Conservation (phyloP, 2,113 vertebrate species). For the Pelecanoides urinatrix region DNA sequence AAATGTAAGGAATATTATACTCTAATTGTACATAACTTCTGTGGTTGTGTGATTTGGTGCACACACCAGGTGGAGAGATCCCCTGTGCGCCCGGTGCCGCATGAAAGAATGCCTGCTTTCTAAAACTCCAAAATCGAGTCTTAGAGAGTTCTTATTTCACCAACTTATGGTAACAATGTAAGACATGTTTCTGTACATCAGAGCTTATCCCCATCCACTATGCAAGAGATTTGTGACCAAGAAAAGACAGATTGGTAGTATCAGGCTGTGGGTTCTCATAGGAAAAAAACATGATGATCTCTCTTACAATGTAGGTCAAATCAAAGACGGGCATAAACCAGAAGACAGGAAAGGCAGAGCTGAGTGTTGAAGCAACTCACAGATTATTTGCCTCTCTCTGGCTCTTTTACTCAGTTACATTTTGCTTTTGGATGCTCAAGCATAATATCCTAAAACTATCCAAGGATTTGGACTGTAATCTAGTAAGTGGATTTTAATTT, state of each 20-base stretch:
- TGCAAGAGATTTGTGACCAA: background rate
- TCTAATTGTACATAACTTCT: too few relatives aligned
- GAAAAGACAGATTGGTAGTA: background rate
- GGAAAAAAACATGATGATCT: too few relatives aligned
- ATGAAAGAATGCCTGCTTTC: too few relatives aligned
- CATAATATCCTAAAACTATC: background rate
- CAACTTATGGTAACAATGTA: background rate
- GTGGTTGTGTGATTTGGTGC: too few relatives aligned
- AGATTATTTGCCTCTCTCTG: background rate
- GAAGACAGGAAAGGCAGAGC: background rate
- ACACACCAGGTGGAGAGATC: too few relatives aligned
- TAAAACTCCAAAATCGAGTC: too few relatives aligned
- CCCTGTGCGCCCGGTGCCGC: too few relatives aligned
- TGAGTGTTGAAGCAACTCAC: background rate
- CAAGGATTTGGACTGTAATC: background rate
- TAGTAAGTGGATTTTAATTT: background rate
- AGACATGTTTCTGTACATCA: accelerated
- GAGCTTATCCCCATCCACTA: accelerated
- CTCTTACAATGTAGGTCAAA: background rate
- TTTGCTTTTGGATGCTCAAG: background rate
- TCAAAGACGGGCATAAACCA: accelerated
- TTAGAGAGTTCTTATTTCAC: too few relatives aligned
- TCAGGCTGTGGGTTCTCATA: background rate
- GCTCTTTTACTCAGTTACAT: background rate
- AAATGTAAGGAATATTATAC: too few relatives aligned